Evolutionary conservation across 1,140 invertebrate species (phyloP).

Genomic region (Ostrea denselamellosa): DNA sequence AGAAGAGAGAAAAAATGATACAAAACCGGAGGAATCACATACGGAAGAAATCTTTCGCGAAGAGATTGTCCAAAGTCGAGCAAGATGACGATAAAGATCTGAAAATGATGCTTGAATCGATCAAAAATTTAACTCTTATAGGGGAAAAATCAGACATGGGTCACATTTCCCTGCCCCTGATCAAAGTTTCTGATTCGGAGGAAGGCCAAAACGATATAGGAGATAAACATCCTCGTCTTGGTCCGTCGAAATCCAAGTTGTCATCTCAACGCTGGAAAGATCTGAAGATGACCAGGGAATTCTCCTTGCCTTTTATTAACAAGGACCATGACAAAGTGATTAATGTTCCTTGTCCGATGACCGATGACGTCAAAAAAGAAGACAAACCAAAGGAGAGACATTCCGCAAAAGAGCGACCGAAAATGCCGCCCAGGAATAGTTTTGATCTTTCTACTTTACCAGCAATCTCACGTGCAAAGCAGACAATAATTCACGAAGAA

Average conservation of each 20-base stretch:
- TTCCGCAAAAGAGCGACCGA: background rate
- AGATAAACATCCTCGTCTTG: background rate
- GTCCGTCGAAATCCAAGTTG: background rate
- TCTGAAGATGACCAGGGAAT: background rate
- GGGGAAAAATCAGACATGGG: background rate
- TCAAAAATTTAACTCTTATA: background rate
- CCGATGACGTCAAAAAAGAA: background rate
- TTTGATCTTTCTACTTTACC: slow-evolving; percentile 21
- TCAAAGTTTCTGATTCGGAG: background rate
- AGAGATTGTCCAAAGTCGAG: background rate
- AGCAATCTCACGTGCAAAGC: background rate
- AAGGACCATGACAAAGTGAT: background rate
- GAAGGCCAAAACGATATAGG: background rate
- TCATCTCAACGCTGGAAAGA: slow-evolving; percentile 1
- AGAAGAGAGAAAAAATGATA: background rate
- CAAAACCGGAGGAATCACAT: background rate
- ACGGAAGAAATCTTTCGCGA: background rate
- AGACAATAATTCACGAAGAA: background rate
- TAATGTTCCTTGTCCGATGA: background rate
- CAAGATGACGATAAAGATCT: slow-evolving; percentile 4
- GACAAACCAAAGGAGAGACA: background rate
- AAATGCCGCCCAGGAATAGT: slow-evolving; percentile 9
- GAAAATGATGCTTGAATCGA: background rate
- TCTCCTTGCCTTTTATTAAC: background rate
- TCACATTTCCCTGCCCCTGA: background rate